Conservation (phyloP, 1,140 invertebrate species). For the Drosophila nebulosa region DNA sequence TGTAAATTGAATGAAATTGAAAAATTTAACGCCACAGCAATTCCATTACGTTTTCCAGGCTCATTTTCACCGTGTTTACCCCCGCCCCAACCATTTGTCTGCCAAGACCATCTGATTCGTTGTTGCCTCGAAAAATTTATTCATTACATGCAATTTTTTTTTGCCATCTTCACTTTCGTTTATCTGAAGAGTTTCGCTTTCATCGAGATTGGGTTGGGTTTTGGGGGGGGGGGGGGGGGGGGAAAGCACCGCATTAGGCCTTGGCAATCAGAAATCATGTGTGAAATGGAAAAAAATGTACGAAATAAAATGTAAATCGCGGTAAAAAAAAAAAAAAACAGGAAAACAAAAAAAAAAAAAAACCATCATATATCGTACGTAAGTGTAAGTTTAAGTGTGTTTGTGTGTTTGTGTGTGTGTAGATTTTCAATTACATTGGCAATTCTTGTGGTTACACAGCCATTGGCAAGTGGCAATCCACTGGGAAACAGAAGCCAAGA, state of each 20-base stretch:
- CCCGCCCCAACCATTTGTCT: neutral
- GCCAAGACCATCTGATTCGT: neutral
- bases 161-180: slow-evolving; percentile 71
- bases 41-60: slow-evolving; percentile 75
- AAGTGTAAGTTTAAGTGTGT: neutral
- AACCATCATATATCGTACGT: slow-evolving; percentile 25
- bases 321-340: slow-evolving; percentile 43
- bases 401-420: slow-evolving; percentile 33
- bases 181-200: slow-evolving; percentile 60
- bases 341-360: slow-evolving; percentile 34
- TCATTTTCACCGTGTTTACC: slow-evolving; percentile 69
- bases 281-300: slow-evolving; percentile 70
- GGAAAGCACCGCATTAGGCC: slow-evolving; percentile 72
- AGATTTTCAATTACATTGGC: slow-evolving; percentile 71
- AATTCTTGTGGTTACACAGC: slow-evolving; percentile 69
- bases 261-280: slow-evolving; percentile 79
- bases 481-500: slow-evolving; percentile 12
- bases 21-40: slow-evolving; percentile 77
- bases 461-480: slow-evolving; percentile 11
- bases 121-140: slow-evolving; percentile 67
- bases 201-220: slow-evolving; percentile 24
- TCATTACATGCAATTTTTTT: slow-evolving; percentile 80
- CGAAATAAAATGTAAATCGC: slow-evolving; percentile 75
- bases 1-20: slow-evolving; percentile 79
- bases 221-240: too few relatives aligned